Evolutionary conservation across 2,888 invertebrate genomes (phyloP), one percentile per base, ranked within the genome.

Genomic region (Standfussiana lucernea): DNA sequence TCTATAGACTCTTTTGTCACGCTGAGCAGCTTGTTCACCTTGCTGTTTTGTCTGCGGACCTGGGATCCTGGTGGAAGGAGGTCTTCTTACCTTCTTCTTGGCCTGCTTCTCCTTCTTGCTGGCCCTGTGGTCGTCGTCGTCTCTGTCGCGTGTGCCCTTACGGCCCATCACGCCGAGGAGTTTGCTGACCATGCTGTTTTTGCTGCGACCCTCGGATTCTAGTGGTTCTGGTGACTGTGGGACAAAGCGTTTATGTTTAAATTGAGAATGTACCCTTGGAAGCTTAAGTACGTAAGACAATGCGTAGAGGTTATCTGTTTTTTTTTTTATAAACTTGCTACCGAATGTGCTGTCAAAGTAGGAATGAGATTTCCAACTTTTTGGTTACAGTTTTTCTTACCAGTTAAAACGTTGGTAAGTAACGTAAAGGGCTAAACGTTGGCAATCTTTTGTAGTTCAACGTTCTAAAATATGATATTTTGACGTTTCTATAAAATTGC

Each of bases 161-260:
- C 96, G 91, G 0, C 95, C 94, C 96, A 96, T 96, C 18, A 96
- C 96, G 28, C 96, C 96, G n/a, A 96, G 92, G 82, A 96, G 92
- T 78, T 96, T 96, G 93, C 95, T 95, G 62, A 96, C 96, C 95
- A 96, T 95, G 86, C 96, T 95, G 90, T 93, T 95, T 88, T 93
- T 93, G 62, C 90, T 87, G 35, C 93, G 92, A 40, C 86, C 84
- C 71, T 92, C 93, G 8, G 78, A 86, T 76, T 93, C 94, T 45
- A 87, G 76, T 10, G 87, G 87, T 64, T 95, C 95, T 56, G 95
- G 94, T 4, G 94, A 93, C 95, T 95, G 90, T n/a, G 42, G 47
- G 42, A 2, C 0, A 15, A 0, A 1, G 18, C 53, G 6, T 10
- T 0, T 4, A 42, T 18, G 4, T 10, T 66, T 0, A 66, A 10